Conservation (phyloP, 2,888 invertebrate genomes). For the Lingula anatina region DNA sequence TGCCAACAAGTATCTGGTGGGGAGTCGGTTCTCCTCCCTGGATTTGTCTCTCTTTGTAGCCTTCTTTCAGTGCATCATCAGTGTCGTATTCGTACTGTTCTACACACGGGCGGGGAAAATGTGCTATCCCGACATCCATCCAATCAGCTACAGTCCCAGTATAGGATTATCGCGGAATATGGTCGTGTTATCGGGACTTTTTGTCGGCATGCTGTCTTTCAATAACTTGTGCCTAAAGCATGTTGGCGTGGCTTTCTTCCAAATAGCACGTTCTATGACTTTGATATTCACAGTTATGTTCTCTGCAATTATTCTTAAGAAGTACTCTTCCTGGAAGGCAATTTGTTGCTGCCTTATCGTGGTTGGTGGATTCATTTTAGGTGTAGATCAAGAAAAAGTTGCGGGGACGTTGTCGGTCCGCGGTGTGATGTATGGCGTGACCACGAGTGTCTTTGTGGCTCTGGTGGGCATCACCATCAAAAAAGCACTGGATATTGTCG, state of each 20-base stretch:
- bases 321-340: neutral
- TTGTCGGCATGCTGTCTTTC: neutral
- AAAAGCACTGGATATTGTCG: neutral
- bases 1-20: neutral
- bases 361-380: neutral
- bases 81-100: neutral
- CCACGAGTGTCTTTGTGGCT: neutral
- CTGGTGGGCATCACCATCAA: neutral
- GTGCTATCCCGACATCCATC: neutral
- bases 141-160: neutral
- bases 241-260: neutral
- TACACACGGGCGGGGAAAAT: neutral
- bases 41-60: neutral
- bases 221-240: neutral
- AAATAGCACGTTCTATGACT: neutral
- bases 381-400: neutral
- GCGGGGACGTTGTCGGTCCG: neutral
- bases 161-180: neutral
- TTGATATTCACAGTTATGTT: neutral
- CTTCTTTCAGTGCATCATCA: neutral
- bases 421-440: neutral
- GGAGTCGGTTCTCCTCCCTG: neutral
- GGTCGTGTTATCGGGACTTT: neutral
- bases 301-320: neutral
- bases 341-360: neutral